phyloP scores from a whole-genome alignment of 1,140 invertebrate species.

The Drosophila leontia region DNA sequence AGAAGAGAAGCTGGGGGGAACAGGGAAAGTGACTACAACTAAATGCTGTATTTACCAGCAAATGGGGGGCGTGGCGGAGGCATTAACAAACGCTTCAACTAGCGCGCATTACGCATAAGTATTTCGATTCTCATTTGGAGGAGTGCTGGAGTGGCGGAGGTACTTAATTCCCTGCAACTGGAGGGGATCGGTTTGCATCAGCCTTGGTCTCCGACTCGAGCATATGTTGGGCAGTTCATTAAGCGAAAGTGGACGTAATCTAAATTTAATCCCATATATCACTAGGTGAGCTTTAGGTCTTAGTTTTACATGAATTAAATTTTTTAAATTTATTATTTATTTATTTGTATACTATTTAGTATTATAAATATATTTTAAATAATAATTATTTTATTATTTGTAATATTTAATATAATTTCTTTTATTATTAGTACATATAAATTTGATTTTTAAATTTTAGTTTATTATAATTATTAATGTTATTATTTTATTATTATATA shows the following conservation, averaged over 20 bases:
- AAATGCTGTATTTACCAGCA: constrained; percentile 45
- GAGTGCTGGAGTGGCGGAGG: neutral
- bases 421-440: no score
- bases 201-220: constrained; percentile 1
- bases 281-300: neutral
- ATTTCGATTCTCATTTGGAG: constrained; percentile 29
- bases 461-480: no score
- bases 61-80: constrained; percentile 4
- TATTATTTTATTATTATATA: no score
- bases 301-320: no score
- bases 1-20: neutral
- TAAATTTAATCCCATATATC: neutral
- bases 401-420: no score
- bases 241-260: neutral
- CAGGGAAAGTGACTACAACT: constrained; percentile 28
- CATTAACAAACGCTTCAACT: constrained; percentile 28
- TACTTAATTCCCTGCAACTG: constrained; percentile 14
- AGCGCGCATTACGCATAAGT: constrained; percentile 33
- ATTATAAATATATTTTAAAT: no score
- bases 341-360: no score
- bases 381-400: no score
- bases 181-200: constrained; percentile 9
- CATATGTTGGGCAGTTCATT: constrained; percentile 17
- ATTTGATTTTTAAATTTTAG: no score
- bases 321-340: no score